These are phyloP conservation scores for Drosophila erecta DNA, from an alignment of 1,140 invertebrate genomes.

Conservation along the genomic window DNA sequence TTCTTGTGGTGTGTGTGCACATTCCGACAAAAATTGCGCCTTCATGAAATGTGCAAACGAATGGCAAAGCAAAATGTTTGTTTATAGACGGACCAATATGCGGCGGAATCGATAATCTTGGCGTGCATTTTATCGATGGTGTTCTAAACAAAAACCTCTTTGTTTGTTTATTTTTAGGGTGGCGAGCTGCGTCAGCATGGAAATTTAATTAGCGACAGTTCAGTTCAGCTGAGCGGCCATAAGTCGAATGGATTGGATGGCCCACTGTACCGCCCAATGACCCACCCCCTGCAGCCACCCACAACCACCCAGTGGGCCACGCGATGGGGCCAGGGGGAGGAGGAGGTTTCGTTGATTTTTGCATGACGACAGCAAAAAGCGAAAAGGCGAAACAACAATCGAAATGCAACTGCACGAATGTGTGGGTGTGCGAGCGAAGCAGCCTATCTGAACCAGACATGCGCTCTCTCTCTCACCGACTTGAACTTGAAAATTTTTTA, in stretches of 20 bases:
- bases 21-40: slow-evolving; percentile 21
- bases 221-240: slow-evolving; percentile 33
- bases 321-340: neutral
- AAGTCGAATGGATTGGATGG: slow-evolving; percentile 1
- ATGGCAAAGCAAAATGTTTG: slow-evolving; percentile 29
- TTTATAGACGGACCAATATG: slow-evolving; percentile 23
- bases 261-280: neutral
- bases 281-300: neutral
- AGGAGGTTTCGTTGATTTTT: slow-evolving; percentile 53
- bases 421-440: slow-evolving; percentile 13
- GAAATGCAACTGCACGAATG: slow-evolving; percentile 28
- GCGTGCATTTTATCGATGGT: slow-evolving; percentile 29
- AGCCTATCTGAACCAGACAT: slow-evolving; percentile 70
- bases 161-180: slow-evolving; percentile 78
- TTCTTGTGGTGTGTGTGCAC: slow-evolving; percentile 2
- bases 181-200: slow-evolving; percentile 67
- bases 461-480: slow-evolving; percentile 61
- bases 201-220: slow-evolving; percentile 81
- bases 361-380: slow-evolving; percentile 72
- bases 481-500: slow-evolving; percentile 81
- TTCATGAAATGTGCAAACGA: slow-evolving; percentile 31
- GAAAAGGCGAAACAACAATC: slow-evolving; percentile 50
- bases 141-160: slow-evolving; percentile 52
- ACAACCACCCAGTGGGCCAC: slow-evolving; percentile 20
- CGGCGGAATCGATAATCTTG: slow-evolving; percentile 37